Conservation (phyloP, 2,113 vertebrate genomes). For the Petroica traversi region DNA sequence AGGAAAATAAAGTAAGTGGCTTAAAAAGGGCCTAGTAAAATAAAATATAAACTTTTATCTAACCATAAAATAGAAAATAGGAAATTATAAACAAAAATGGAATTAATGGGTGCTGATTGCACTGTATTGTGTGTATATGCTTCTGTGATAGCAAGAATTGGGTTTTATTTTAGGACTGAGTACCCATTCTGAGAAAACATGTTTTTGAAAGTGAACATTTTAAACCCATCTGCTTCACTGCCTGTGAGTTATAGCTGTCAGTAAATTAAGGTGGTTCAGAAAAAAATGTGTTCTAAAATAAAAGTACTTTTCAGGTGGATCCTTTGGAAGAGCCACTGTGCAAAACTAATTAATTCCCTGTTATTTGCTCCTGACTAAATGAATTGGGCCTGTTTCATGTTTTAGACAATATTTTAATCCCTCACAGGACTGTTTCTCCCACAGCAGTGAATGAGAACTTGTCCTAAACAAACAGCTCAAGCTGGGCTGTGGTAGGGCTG, state of each 20-base stretch:
- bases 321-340: background rate
- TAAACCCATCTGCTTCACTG: background rate
- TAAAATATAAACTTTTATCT: background rate
- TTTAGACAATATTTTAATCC: background rate
- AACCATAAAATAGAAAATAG: background rate
- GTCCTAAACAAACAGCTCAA: background rate
- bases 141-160: background rate
- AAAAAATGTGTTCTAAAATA: background rate
- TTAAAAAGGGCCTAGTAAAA: background rate
- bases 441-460: background rate
- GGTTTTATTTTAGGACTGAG: background rate
- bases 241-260: background rate
- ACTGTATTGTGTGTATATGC: background rate
- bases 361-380: background rate
- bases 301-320: background rate
- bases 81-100: background rate
- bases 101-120: background rate
- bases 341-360: background rate
- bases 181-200: background rate
- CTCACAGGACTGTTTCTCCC: background rate
- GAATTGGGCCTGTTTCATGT: background rate
- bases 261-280: background rate
- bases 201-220: background rate
- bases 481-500: background rate
- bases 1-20: constrained; percentile 90